Evolutionary conservation across 2,888 invertebrate genomes (phyloP).

Genomic region (Gortyna flavago): DNA sequence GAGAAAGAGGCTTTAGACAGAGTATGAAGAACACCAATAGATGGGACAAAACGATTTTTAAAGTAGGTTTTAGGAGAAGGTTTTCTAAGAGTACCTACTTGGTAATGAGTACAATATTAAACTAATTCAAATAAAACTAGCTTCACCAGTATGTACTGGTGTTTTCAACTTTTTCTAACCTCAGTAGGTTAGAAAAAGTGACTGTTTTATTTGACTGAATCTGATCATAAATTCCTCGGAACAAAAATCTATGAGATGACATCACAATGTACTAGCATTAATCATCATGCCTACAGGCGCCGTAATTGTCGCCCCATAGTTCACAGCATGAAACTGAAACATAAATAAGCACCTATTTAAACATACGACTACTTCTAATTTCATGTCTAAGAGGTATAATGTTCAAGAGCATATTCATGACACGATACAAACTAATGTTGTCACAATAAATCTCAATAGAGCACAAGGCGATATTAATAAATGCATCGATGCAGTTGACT

Average conservation of each 20-base stretch:
- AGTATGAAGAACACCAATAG: neutral
- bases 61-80: neutral
- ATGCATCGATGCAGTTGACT: slow-evolving; percentile 40
- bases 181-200: neutral
- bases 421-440: slow-evolving; percentile 38
- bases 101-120: neutral
- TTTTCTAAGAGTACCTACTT: neutral
- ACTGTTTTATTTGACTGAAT: neutral
- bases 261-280: slow-evolving; percentile 13
- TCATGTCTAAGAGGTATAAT: slow-evolving; percentile 13
- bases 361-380: slow-evolving; percentile 24
- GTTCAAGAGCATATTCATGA: slow-evolving; percentile 61
- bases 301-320: slow-evolving; percentile 13
- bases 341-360: slow-evolving; percentile 33
- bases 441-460: slow-evolving; percentile 62
- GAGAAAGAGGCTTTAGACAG: slow-evolving; percentile 8
- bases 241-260: neutral
- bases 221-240: neutral
- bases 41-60: neutral
- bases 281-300: neutral
- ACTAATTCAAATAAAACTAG: neutral
- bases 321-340: slow-evolving; percentile 12
- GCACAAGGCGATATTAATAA: slow-evolving; percentile 51
- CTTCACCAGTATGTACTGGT: neutral
- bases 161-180: neutral